These are phyloP conservation scores for Trachelus stipa DNA, from an alignment of 2,888 invertebrate genomes.

Conservation along the genomic window DNA sequence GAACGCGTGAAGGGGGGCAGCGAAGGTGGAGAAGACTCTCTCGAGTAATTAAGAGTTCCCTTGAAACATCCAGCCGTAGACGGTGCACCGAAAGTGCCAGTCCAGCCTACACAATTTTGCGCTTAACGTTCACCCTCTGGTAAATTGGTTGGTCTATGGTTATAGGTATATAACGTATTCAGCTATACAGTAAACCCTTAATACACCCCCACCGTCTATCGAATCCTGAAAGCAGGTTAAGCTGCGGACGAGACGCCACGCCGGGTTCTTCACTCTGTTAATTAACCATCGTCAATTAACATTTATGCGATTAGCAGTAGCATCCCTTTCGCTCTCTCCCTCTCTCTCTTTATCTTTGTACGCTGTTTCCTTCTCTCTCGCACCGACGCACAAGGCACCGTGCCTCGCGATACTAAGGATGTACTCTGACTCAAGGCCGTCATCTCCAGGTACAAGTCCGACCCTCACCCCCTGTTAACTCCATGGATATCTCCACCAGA, in stretches of 20 bases:
- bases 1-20: background rate
- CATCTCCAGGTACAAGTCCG: background rate
- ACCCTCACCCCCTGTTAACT: background rate
- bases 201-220: background rate
- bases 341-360: background rate
- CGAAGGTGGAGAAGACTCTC: background rate
- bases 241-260: background rate
- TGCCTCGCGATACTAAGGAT: background rate
- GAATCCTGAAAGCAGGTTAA: background rate
- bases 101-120: background rate
- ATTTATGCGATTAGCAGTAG: background rate
- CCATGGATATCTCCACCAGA: background rate
- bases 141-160: background rate
- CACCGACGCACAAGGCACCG: background rate
- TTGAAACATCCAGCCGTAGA: background rate
- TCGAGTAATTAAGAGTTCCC: background rate
- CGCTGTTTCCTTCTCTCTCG: constrained; percentile 10
- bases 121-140: background rate
- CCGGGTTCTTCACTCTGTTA: background rate
- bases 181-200: background rate
- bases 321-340: background rate
- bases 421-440: background rate
- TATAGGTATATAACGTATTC: background rate
- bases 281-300: background rate
- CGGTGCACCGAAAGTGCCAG: background rate